Evolutionary conservation across 1,140 invertebrate species (phyloP), one percentile per base, ranked within the genome.

Genomic region (Lepidotrigona ventralis): DNA sequence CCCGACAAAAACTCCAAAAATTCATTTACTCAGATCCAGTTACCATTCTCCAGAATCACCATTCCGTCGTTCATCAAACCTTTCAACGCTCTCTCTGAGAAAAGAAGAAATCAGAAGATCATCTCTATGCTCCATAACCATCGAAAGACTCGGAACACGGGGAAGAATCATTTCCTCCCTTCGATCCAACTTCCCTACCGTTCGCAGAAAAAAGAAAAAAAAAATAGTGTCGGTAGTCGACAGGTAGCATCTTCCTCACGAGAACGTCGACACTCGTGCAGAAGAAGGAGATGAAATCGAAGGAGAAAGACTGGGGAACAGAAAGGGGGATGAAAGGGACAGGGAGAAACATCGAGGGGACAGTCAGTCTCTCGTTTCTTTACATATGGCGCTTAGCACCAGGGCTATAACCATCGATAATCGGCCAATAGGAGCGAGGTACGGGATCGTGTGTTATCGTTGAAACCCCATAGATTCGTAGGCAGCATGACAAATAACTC

Each of bases 401-500:
- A 88, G 73, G n/a, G 84, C 90, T 85, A 90, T 91, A 91, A 92
- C 91, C 90, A 93, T 93, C 90, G 90, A 93, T 93, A 92, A 91
- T 90, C 87, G 90, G 88, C 89, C 90, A 91, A 92, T 92, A 90
- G 90, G 88, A 90, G 83, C 81, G 86, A 73, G 58, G 64, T 69
- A 56, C 77, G 69, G 81, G 83, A 72, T 81, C 81, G 79, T 79
- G 0, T 86, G 85, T n/a, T 88, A 81, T 88, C 86, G 85, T 90
- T 86, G 85, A 86, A 87, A 46, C 84, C 89, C 88, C 86, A 90
- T 90, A 91, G 86, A 92, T 91, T 91, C 88, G 84, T 86, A 91
- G 90, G 86, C 88, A 91, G 91, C 88, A 93, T 94, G 93, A 94
- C 93, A 94, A 94, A 94, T 94, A 93, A 93, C 91, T 92, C 88